phyloP scores from a whole-genome alignment of 2,888 invertebrate species.

The Diaprepes abbreviatus region DNA sequence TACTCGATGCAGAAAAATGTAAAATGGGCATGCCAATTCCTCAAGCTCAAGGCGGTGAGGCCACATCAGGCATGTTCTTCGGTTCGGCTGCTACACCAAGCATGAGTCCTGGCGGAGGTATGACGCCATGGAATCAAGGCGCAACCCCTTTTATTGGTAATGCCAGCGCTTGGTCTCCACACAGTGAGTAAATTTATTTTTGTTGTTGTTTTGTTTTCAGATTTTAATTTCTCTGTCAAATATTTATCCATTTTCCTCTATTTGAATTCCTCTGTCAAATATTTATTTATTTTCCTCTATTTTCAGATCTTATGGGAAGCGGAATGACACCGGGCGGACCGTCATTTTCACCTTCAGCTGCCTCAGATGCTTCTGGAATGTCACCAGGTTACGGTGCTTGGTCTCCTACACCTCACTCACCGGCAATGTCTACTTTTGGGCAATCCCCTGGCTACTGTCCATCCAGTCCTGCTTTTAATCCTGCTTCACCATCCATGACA shows the following conservation, averaged over 20 bases:
- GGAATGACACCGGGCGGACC: conserved; percentile 98
- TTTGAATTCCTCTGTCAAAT: too few species aligned
- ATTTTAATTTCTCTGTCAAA: too few species aligned
- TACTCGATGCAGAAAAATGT: conserved; percentile 98
- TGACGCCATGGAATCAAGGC: conserved; percentile 91
- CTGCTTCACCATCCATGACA: conserved; percentile 73
- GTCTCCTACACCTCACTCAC: conserved; percentile 86
- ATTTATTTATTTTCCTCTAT: conserved; percentile 18
- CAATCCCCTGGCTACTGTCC: conserved; percentile 73
- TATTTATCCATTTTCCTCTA: too few species aligned
- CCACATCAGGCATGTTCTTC: conserved; percentile 86
- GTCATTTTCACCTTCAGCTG: conserved; percentile 95
- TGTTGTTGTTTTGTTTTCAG: too few species aligned
- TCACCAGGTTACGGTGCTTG: conserved; percentile 87
- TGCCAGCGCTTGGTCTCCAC: conserved; percentile 85
- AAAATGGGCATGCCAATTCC: conserved; percentile 98
- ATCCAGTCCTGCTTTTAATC: conserved; percentile 69
- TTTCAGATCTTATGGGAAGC: conserved; percentile 75
- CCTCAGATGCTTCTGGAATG: conserved; percentile 94
- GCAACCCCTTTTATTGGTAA: conserved; percentile 84
- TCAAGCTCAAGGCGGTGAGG: conserved; percentile 78
- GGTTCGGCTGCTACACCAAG: conserved; percentile 84
- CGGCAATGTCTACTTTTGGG: conserved; percentile 86
- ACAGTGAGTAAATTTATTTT: too few species aligned
- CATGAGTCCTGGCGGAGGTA: conserved; percentile 84